Percentiles rank a stretch among this genome's conserved stretches.
Conservation (phyloP, 2,113 vertebrate species). For the Galemys pyrenaicus region DNA sequence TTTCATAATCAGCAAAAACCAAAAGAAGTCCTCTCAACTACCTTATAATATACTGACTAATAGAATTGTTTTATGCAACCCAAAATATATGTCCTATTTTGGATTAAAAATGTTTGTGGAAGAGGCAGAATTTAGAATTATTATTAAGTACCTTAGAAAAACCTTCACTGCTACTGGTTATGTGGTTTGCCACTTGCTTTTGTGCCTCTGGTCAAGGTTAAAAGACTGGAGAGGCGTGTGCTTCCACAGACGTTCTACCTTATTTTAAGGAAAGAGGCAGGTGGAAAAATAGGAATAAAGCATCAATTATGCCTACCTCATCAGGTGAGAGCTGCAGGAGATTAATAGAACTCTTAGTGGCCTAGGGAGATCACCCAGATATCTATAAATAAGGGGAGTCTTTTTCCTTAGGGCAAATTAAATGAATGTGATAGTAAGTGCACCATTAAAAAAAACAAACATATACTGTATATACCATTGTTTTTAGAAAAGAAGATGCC, state of each 20-base stretch:
- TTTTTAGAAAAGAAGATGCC: neutral
- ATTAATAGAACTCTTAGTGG: slow-evolving; percentile 26
- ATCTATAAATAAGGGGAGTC: neutral
- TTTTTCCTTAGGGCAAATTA: neutral
- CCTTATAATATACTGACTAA: slow-evolving; percentile 13
- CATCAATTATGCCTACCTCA: neutral
- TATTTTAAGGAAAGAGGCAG: neutral
- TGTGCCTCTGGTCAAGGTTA: neutral
- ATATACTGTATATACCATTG: neutral
- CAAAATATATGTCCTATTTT: slow-evolving; percentile 22
- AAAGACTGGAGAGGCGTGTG: neutral
- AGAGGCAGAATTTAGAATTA: neutral
- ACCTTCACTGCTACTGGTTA: neutral
- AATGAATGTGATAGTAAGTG: slow-evolving; percentile 9
- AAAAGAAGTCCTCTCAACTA: neutral
- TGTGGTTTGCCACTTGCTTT: neutral
- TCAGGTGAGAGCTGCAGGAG: neutral
- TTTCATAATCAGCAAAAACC: slow-evolving; percentile 11
- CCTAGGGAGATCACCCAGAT: neutral
- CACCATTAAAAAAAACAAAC: neutral
- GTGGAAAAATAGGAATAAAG: neutral
- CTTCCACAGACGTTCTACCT: neutral
- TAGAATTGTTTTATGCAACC: neutral
- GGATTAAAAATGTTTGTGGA: neutral
- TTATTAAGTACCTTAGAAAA: neutral